These are phyloP conservation scores for Hypsopygia costalis DNA, from an alignment of 2,888 invertebrate genomes.

Conservation along the genomic window DNA sequence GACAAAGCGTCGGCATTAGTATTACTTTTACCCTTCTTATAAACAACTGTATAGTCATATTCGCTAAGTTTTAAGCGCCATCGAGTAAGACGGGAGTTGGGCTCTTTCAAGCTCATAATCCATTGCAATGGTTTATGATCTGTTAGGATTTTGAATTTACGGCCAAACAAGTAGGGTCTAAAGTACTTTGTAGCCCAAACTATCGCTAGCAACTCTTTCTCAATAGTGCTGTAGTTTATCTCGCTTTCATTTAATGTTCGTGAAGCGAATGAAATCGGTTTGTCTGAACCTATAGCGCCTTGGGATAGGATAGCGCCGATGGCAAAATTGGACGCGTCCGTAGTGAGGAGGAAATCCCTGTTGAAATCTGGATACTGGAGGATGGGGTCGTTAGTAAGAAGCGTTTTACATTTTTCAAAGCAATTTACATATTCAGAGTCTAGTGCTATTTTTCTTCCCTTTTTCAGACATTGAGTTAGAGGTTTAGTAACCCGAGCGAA, in stretches of 20 bases:
- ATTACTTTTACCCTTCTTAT: conserved; percentile 19
- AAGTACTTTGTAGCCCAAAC: conserved; percentile 23
- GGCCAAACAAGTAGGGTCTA: background rate
- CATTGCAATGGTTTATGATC: background rate
- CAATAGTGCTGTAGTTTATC: conserved; percentile 2
- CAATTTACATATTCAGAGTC: background rate
- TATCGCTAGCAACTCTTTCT: background rate
- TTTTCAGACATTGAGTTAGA: conserved; percentile 9
- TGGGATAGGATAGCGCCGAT: conserved; percentile 17
- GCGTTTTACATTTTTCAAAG: conserved; percentile 18
- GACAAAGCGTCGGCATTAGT: conserved; percentile 22
- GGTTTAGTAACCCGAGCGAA: conserved; percentile 16
- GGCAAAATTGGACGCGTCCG: background rate
- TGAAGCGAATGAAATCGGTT: conserved; percentile 13
- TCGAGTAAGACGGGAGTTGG: conserved; percentile 20
- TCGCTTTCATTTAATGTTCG: conserved; percentile 7
- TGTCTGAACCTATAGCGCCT: conserved; percentile 16
- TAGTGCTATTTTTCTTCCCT: background rate
- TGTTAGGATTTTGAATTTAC: background rate
- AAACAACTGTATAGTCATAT: conserved; percentile 20
- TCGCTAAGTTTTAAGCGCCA: conserved; percentile 24
- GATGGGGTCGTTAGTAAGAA: conserved; percentile 29
- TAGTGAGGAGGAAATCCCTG: background rate
- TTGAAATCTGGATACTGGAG: conserved; percentile 16
- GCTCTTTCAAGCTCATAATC: conserved; percentile 13